Conservation (phyloP, 2,797 vertebrate species). For the Nyctalus aviator region DNA sequence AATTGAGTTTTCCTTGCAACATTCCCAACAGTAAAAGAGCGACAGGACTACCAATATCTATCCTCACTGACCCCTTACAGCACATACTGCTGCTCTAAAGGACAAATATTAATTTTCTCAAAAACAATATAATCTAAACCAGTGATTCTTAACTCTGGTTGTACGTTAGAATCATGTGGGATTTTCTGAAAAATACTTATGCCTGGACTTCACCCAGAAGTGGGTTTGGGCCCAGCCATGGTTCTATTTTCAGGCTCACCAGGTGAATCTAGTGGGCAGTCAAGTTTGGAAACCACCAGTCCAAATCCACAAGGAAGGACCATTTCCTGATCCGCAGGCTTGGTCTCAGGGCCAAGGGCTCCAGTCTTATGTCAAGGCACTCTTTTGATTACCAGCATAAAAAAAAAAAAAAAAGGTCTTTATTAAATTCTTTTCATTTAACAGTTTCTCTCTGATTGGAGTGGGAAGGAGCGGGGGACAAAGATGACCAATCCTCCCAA, state of each 20-base stretch:
- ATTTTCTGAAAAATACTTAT: not conserved
- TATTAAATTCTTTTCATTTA: not conserved
- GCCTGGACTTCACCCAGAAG: not conserved
- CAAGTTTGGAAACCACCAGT: not conserved
- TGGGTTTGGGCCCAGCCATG: not conserved
- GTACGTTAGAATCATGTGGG: not conserved
- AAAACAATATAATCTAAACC: not conserved
- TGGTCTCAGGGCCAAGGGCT: not conserved
- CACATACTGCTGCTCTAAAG: not conserved
- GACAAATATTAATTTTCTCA: slow-evolving; percentile 14
- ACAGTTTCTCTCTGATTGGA: not conserved
- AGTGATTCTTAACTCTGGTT: not conserved
- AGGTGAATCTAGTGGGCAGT: not conserved
- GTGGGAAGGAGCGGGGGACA: not conserved
- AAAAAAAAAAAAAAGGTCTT: not conserved
- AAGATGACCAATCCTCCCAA: not conserved
- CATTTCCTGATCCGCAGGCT: not conserved
- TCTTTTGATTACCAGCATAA: not conserved
- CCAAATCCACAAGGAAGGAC: not conserved
- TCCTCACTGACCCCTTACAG: not conserved
- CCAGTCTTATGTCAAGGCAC: not conserved
- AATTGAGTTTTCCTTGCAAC: slow-evolving; percentile 4
- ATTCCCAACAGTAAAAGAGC: not conserved
- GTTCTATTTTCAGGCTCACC: not conserved
- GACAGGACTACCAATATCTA: not conserved